Evolutionary conservation across 2,888 invertebrate genomes (phyloP), one percentile per base, ranked within the genome.

Genomic region (Imbricaverruca yamaguchii): DNA sequence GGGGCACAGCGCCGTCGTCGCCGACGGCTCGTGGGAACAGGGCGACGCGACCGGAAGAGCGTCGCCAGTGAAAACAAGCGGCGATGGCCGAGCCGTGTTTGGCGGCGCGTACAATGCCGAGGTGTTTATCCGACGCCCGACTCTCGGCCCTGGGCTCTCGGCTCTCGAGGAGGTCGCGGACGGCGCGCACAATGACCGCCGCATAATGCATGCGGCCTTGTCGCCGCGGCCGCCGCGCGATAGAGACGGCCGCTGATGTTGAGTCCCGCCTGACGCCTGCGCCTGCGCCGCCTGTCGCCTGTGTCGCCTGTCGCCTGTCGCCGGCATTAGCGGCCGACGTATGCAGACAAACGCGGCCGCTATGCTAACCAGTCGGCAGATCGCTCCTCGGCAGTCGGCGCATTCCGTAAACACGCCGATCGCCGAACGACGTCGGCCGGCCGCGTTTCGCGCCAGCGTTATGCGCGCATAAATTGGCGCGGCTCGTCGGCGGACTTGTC

Each of bases 311-410:
- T 25, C 67, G 23, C 39, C 67, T 10, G 25, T 12, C 13, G 21
- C 25, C 7, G 67, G 39, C 74, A 74, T 74, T 55, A 74, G 74
- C 53, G 74, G 53, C 53, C 74, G n/a, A 74, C 55, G 53, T 74
- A 74, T 74, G 74, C 74, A 55, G 53, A 55, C 21, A 55, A 74
- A 53, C 55, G 0, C 23, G 11, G 53, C 39, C 4, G 10, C 23
- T 55, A 55, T 53, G 8, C 55, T 74, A 74, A 74, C 74, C 53
- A 55, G 74, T 21, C 18, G 67, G 67, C 55, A 39, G 18, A 74
- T 39, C 53, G 74, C 11, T 39, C 53, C 53, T 7, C 74, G 12
- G 74, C 13, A 13, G 15, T 69, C 39, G 4, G 65, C 65, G 15
- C 8, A 65, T 65, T 65, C 65, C 65, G 65, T 65, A 65, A 65